Evolutionary conservation across 2,797 vertebrate species (phyloP), one percentile per base, ranked within the genome.

Genomic region (Chiroxiphia lanceolata): DNA sequence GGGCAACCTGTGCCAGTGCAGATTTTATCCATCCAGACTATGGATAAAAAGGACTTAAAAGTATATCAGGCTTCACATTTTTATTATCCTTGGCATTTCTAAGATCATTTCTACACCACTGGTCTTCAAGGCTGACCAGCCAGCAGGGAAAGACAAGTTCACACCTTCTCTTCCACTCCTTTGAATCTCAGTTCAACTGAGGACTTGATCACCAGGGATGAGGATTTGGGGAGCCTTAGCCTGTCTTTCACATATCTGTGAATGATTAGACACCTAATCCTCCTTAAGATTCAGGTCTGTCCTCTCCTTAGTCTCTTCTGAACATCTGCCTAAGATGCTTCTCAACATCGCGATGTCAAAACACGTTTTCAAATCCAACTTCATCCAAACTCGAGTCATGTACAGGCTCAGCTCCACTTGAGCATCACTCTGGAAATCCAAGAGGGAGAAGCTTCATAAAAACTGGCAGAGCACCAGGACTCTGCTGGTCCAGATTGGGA

Each of bases 261-360:
- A 54, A 36, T 36, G 19, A 45, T 84, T 33, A 84, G 56, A 78
- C 50, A 64, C 7, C 16, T 68, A 92, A 92, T 84, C 42, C 48
- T 93, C 60, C 51, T 94, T 95, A 89, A 87, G 75, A 96, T 94
- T 89, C 84, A 71, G 38, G 64, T 74, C 78, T 70, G 22, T 68
- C 59, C 63, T 65, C 63, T 86, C 47, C 75, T 83, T 27, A 56
- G 57, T 79, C 80, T 89, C 68, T 63, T 71, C 76, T 71, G 71
- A 94, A 85, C 87, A 25, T 68, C 90, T 68, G 17, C 57, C 71
- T 89, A 36, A 45, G 93, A 38, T 85, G 75, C 45, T 40, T 90
- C 75, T 80, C 68, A 85, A 51, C 18, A 48, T 44, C 45, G 74
- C 54, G 12, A 42, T 79, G 95, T 89, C 81, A 89, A 80, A 94